Conservation (phyloP, 2,797 vertebrate genomes). For the Bufotes viridis region DNA sequence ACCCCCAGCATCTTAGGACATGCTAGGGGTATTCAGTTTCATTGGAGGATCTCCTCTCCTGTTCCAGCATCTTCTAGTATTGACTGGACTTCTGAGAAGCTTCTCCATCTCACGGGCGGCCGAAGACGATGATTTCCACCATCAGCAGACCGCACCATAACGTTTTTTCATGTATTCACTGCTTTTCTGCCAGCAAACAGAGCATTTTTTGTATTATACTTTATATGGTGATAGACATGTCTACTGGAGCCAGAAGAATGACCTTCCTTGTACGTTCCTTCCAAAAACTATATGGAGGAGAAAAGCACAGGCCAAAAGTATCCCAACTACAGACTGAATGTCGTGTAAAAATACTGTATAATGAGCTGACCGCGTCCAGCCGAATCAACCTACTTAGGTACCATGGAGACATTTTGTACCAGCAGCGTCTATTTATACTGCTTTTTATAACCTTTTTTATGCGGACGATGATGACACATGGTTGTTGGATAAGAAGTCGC, state of each 20-base stretch:
- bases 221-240: not conserved
- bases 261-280: not conserved
- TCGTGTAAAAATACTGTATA: not conserved
- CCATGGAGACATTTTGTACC: conserved; percentile 21
- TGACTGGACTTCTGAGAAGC: not conserved
- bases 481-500: not conserved
- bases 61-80: not conserved
- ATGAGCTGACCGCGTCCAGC: not conserved
- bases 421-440: conserved; percentile 44
- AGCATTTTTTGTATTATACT: not conserved
- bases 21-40: not conserved
- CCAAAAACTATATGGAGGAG: not conserved
- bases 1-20: not conserved
- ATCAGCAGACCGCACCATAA: not conserved
- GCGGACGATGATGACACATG: not conserved
- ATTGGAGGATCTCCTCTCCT: not conserved
- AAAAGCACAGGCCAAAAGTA: conserved; percentile 15
- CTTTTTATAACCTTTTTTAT: conserved; percentile 53
- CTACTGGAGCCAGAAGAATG: not conserved
- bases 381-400: not conserved
- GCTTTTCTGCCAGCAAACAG: not conserved
- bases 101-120: not conserved
- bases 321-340: not conserved
- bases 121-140: not conserved
- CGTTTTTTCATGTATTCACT: not conserved